phyloP scores from a whole-genome alignment of 2,888 invertebrate species.

The Agrochola litura region DNA sequence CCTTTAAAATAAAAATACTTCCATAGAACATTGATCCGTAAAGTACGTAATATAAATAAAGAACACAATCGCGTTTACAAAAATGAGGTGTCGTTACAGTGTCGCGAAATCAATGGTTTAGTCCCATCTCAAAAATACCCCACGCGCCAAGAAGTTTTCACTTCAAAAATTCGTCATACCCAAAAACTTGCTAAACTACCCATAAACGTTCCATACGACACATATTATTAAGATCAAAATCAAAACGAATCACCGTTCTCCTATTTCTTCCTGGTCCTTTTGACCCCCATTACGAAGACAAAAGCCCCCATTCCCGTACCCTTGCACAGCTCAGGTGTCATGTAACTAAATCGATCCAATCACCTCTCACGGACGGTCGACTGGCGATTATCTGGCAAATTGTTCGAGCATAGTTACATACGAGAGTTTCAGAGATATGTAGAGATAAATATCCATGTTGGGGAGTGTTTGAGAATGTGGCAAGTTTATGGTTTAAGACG shows the following conservation, averaged over 20 bases:
- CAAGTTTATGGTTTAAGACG: neutral
- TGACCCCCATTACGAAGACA: conserved; percentile 27
- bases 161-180: too few species aligned
- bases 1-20: too few species aligned
- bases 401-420: conserved; percentile 13
- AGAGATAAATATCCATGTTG: conserved; percentile 9
- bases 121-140: too few species aligned
- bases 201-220: neutral
- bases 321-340: conserved; percentile 33
- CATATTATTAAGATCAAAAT: neutral
- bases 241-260: conserved; percentile 1
- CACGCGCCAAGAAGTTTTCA: too few species aligned
- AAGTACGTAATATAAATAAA: too few species aligned
- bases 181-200: too few species aligned
- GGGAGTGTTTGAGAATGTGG: conserved; percentile 1
- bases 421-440: neutral
- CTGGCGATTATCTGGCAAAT: conserved; percentile 38
- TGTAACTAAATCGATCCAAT: conserved; percentile 49
- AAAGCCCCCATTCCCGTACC: conserved; percentile 12
- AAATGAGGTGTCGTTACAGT: too few species aligned
- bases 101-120: too few species aligned
- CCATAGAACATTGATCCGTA: too few species aligned
- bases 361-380: conserved; percentile 27
- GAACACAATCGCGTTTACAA: too few species aligned
- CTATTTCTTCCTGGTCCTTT: conserved; percentile 16